Evolutionary conservation across 2,797 vertebrate species (phyloP).

Genomic region (Zenarchopterus dispar): DNA sequence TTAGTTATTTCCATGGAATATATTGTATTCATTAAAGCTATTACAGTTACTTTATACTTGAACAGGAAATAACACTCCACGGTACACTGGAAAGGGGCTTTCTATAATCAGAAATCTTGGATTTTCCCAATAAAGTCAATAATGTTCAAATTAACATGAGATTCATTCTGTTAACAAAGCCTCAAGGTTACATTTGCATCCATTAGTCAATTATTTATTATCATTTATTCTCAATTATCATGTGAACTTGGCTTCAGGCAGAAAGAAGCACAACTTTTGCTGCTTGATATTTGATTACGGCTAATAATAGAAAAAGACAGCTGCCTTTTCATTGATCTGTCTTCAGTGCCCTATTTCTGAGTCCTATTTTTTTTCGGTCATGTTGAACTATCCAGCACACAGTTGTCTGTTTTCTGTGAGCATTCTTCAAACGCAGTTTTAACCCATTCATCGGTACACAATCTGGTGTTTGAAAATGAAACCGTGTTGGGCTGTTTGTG

Average conservation of each 20-base stretch:
- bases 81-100: neutral
- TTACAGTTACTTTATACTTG: neutral
- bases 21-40: too few relatives aligned
- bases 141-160: too few relatives aligned
- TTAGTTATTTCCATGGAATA: too few relatives aligned
- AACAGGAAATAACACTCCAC: neutral
- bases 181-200: too few relatives aligned
- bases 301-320: conserved; percentile 79
- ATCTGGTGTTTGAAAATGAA: conserved; percentile 30
- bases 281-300: conserved; percentile 75
- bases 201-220: too few relatives aligned
- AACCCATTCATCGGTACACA: conserved; percentile 27
- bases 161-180: too few relatives aligned
- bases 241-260: neutral
- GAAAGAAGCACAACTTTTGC: conserved; percentile 36
- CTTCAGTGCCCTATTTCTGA: conserved; percentile 68
- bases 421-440: conserved; percentile 25
- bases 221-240: conserved; percentile 1
- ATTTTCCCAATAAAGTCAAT: too few relatives aligned
- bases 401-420: neutral
- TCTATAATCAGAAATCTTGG: too few relatives aligned
- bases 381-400: conserved; percentile 21
- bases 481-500: conserved; percentile 21
- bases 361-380: conserved; percentile 5
- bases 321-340: conserved; percentile 77